Percentiles rank a stretch among this genome's conserved stretches.
Evolutionary conservation across 2,888 invertebrate genomes (phyloP).

Genomic region (Corbicula japonica): DNA sequence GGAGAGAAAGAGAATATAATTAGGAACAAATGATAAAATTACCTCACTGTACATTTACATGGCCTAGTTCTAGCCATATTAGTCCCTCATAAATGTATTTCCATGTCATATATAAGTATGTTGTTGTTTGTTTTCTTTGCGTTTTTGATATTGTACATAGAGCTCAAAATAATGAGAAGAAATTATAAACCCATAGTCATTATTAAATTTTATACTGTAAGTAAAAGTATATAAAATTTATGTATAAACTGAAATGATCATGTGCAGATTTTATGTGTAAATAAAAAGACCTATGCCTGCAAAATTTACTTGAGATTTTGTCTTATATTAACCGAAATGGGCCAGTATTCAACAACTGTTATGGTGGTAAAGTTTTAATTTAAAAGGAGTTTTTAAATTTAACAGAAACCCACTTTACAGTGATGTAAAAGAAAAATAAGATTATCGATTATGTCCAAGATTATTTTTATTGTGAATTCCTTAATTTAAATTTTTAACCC

Average conservation of each 20-base stretch:
- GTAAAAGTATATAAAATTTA: slow-evolving; percentile 7
- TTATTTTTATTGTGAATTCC: too few relatives aligned
- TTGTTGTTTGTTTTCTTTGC: slow-evolving; percentile 47
- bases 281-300: slow-evolving; percentile 51
- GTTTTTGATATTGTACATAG: slow-evolving; percentile 52
- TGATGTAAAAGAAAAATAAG: too few relatives aligned
- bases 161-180: slow-evolving; percentile 34
- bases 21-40: neutral
- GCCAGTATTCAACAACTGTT: too few relatives aligned
- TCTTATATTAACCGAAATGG: too few relatives aligned
- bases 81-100: neutral
- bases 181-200: slow-evolving; percentile 49
- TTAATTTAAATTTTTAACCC: too few relatives aligned
- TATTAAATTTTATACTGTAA: slow-evolving; percentile 54
- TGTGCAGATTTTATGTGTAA: slow-evolving; percentile 53
- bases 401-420: too few relatives aligned
- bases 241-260: slow-evolving; percentile 36
- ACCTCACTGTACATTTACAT: slow-evolving; percentile 8
- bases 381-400: too few relatives aligned
- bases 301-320: too few relatives aligned
- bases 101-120: slow-evolving; percentile 29
- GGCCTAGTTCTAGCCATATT: neutral
- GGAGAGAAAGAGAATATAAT: neutral
- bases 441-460: too few relatives aligned
- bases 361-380: too few relatives aligned